A percentile compares a stretch with the other conserved stretches of the same genome.
These are phyloP conservation scores for Sinhomidia bicolor DNA, from an alignment of 2,888 invertebrate genomes.

Conservation along the genomic window DNA sequence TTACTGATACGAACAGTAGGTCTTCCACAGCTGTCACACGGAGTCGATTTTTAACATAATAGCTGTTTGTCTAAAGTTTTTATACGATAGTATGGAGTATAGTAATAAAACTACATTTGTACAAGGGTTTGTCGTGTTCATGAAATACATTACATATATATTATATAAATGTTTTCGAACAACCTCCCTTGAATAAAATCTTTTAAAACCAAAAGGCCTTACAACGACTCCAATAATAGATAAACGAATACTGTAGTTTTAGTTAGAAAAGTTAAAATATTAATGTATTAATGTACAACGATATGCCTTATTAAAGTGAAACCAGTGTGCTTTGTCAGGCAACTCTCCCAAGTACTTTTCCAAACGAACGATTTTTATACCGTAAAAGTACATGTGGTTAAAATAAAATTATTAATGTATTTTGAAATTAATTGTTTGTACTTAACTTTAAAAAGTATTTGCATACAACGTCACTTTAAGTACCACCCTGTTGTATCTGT, in stretches of 20 bases:
- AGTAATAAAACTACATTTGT: neutral
- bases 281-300: neutral
- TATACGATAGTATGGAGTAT: neutral
- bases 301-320: constrained; percentile 39
- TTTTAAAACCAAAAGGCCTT: neutral
- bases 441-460: constrained; percentile 16
- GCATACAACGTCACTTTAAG: neutral
- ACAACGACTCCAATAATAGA: neutral
- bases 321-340: constrained; percentile 60
- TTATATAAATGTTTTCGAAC: neutral
- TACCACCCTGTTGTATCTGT: neutral
- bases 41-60: neutral
- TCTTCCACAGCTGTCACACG: constrained; percentile 26
- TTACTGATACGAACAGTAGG: neutral
- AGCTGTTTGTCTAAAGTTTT: neutral
- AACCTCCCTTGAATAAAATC: neutral
- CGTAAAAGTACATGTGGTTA: neutral
- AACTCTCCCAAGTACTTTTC: constrained; percentile 24
- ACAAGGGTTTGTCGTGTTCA: neutral
- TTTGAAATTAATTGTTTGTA: constrained; percentile 20
- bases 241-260: neutral
- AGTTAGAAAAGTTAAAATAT: neutral
- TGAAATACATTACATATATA: neutral
- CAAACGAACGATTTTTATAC: neutral
- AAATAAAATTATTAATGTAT: constrained; percentile 31